Conservation (phyloP, 2,888 invertebrate genomes). For the Lochmaea capreae region DNA sequence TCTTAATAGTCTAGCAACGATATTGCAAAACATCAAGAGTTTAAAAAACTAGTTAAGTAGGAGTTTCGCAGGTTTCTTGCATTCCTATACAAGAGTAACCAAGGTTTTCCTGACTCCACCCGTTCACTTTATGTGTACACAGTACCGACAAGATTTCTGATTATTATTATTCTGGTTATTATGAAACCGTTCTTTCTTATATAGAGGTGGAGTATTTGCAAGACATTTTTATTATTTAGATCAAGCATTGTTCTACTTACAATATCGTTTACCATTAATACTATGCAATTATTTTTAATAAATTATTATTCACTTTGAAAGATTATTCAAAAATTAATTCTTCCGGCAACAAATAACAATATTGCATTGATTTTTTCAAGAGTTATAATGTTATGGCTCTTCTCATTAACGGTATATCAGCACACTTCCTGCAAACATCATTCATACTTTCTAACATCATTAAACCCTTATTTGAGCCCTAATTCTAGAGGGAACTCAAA, state of each 20-base stretch:
- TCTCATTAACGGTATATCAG: no score
- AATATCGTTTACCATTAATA: neutral
- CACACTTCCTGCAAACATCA: no score
- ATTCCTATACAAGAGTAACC: slow-evolving; percentile 47
- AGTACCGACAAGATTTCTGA: slow-evolving; percentile 45
- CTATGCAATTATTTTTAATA: neutral
- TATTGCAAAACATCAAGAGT: slow-evolving; percentile 40
- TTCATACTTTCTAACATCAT: no score
- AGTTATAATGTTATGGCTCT: no score
- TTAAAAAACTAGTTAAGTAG: slow-evolving; percentile 51
- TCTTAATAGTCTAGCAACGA: slow-evolving; percentile 18
- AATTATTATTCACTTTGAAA: no score
- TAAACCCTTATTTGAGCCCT: no score
- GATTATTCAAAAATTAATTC: no score
- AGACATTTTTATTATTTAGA: slow-evolving; percentile 14
- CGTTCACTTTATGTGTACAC: slow-evolving; percentile 42
- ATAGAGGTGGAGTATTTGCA: slow-evolving; percentile 36
- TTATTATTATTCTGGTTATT: slow-evolving; percentile 40
- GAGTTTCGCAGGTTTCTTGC: slow-evolving; percentile 49
- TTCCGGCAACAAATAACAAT: no score
- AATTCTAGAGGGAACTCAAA: no score
- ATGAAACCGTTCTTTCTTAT: slow-evolving; percentile 44
- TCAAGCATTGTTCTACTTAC: slow-evolving; percentile 1
- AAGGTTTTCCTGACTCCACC: slow-evolving; percentile 62
- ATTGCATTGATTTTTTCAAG: no score